Evolutionary conservation across 2,113 vertebrate genomes (phyloP).

Genomic region (Bettongia penicillata): DNA sequence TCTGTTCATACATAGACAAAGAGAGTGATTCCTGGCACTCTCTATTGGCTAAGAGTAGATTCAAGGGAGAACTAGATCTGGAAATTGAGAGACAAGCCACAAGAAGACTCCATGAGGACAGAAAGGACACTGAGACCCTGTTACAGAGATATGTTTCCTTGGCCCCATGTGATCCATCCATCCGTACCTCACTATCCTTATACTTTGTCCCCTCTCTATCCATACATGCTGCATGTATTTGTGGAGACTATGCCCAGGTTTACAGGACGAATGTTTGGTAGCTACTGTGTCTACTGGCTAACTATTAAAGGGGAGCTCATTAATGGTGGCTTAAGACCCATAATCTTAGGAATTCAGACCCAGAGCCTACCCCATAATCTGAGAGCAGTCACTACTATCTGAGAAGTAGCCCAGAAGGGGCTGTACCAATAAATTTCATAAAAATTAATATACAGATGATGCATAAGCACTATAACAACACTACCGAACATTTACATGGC

Average conservation of each 20-base stretch:
- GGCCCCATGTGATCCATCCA: not conserved
- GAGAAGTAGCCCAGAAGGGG: not conserved
- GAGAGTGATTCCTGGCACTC: not conserved
- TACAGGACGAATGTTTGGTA: not conserved
- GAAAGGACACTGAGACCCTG: not conserved
- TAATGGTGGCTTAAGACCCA: not conserved
- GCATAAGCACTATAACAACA: not conserved
- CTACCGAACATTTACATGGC: not conserved
- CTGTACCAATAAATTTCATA: not conserved
- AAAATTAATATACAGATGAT: not conserved
- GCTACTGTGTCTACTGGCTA: not conserved
- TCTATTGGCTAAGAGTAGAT: not conserved
- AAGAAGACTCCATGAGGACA: not conserved
- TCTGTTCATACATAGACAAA: not conserved
- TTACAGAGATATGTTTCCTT: not conserved
- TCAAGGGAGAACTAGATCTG: not conserved
- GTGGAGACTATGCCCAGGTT: not conserved
- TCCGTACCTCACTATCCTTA: not conserved
- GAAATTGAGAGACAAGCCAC: not conserved
- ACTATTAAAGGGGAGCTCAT: not conserved
- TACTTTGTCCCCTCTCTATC: not conserved
- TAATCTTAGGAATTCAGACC: not conserved
- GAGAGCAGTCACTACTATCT: not conserved
- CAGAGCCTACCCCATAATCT: not conserved
- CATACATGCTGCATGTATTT: not conserved